These are phyloP conservation scores for Agrotis ipsilon DNA, from an alignment of 2,888 invertebrate genomes.

Conservation along the genomic window DNA sequence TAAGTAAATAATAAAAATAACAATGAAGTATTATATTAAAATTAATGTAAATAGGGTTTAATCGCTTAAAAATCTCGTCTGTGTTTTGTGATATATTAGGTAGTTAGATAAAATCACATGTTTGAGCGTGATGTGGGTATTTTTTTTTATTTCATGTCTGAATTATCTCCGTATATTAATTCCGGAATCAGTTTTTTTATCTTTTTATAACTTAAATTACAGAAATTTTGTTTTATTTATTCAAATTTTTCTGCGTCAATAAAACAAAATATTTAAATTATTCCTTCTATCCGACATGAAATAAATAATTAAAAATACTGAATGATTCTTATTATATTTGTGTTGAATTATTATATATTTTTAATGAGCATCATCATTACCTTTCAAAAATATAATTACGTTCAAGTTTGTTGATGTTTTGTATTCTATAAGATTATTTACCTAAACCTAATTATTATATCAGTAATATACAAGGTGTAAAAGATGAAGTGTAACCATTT, in stretches of 20 bases:
- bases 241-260: neutral
- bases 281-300: slow-evolving; percentile 16
- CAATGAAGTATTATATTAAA: slow-evolving; percentile 57
- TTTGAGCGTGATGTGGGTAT: slow-evolving; percentile 33
- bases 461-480: neutral
- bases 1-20: slow-evolving; percentile 60
- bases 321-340: slow-evolving; percentile 11
- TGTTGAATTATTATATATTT: slow-evolving; percentile 4
- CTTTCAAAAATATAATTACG: slow-evolving; percentile 1
- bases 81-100: slow-evolving; percentile 78
- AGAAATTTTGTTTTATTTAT: neutral
- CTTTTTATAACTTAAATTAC: neutral
- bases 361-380: slow-evolving; percentile 6
- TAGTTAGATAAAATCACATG: slow-evolving; percentile 66
- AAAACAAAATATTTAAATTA: neutral
- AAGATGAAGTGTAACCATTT: too few species aligned
- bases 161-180: neutral
- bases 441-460: neutral
- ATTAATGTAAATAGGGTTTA: slow-evolving; percentile 59
- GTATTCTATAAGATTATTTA: slow-evolving; percentile 10
- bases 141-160: slow-evolving; percentile 37
- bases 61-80: slow-evolving; percentile 76
- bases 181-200: neutral
- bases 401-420: slow-evolving; percentile 12
- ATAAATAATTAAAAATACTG: slow-evolving; percentile 1